Evolutionary conservation across 2,888 invertebrate genomes (phyloP), one percentile per base, ranked within the genome.

Genomic region (Hydropsyche betteni): DNA sequence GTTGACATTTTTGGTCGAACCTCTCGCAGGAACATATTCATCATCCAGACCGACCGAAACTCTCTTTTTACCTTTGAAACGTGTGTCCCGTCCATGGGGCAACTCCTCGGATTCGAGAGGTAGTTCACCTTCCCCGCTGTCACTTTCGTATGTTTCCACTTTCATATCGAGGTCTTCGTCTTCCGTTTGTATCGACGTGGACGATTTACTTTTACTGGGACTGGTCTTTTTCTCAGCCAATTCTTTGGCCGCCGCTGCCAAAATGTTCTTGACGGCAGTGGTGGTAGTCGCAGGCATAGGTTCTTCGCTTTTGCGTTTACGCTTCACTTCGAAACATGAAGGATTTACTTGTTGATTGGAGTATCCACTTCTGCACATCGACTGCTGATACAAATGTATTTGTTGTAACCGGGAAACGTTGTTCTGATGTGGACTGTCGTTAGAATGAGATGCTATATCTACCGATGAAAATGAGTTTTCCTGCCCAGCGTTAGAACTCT

Each of bases 361-460:
- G 7, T 75, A 44, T 38, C 74, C 72, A 72, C 68, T 86, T 0
- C 87, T 84, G 86, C 87, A 87, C 88, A 88, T 87, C 1, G 87
- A 86, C 80, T 87, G 88, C 80, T 88, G 88, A 82, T 88, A 88
- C 85, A 87, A 83, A 83, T 87, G 87, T 78, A 88, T 88, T 86
- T 79, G 80, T 14, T 78, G 74, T 53, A 79, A 68, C 53, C 78
- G 70, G 51, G 79, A 77, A 24, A 78, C 38, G 38, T 80, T 80
- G 8, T 75, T 77, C 24, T 77, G 77, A 52, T 74, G 74, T 55
- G 76, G 71, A 55, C 75, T 77, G 33, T 73, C 75, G 44, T 64
- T 58, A 14, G 75, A 72, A 2, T 72, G 71, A 5, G 80, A 80
- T 50, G 68, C 50, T 51, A 72, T 76, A 55, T 44, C 79, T 79